Evolutionary conservation across 1,140 invertebrate genomes (phyloP), one percentile per base, ranked within the genome.

Genomic region (Drosophila funebris): DNA sequence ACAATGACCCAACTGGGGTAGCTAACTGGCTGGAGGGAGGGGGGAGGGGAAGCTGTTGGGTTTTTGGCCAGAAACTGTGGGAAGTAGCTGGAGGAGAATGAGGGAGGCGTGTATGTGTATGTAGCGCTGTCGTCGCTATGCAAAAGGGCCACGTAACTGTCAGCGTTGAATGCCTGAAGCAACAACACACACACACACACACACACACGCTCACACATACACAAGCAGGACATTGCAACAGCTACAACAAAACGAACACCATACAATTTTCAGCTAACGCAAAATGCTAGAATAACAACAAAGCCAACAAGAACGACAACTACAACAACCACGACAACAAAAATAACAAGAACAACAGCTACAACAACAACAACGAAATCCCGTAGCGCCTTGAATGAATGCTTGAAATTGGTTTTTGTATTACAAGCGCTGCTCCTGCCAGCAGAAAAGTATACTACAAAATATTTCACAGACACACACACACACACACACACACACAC

Each of bases 341-440:
- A n/a, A n/a, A n/a, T 48, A 54, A 22, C 27, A 44, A 2, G n/a
- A 39, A 3, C 31, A 57, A 11, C 52, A 43, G 6, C 63, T 48
- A 20, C n/a, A n/a, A n/a, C 46, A 48, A 20, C 43, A 18, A 16
- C 22, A 62, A 31, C 18, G 46, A 57, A 72, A 71, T 72, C 69
- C 69, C 62, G 69, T 57, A 67, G 77, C 73, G 77, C 67, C 77
- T 85, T 80, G 57, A 84, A 84, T 84, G 69, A 77, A 85, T 80
- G 81, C 81, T 85, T 76, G 81, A 85, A 85, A 85, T 85, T 85
- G 81, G 77, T 85, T 87, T 84, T 87, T 85, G 68, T 78, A 66
- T 60, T 63, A 64, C 56, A 48, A 48, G 27, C 53, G 71, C 50
- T 48, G 54, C 73, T 39, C 3, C 46, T 44, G 24, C 22, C 66